Evolutionary conservation across 2,113 vertebrate species (phyloP), one percentile per base, ranked within the genome.

Genomic region (Vulpes ferrilata): DNA sequence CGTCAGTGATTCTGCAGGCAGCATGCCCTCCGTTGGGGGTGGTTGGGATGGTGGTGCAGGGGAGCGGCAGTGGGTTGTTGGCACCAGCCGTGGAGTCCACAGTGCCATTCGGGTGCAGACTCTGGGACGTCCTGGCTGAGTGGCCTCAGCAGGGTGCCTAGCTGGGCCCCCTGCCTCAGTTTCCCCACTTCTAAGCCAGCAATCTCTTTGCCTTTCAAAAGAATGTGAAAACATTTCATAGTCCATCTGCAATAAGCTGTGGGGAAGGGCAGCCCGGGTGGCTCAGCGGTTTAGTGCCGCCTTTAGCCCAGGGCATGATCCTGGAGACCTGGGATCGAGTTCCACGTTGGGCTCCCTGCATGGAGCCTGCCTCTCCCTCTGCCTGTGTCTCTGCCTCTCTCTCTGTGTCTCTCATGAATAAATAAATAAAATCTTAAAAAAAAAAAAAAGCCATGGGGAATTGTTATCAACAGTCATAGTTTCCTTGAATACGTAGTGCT

Each of bases 21-120:
- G 65, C 9, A 2, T 43, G 1, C 0, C 0, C 17, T 11, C 0
- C 4, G 4, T 17, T 16, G 15, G 43, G 19, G 6, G 10, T 1
- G 13, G 17, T 23, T 5, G 4, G 27, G 20, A 3, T 1, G 6
- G 27, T 27, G 20, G 20, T 0, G 0, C 11, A 0, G 32, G 5
- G 9, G 4, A 2, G 1, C 0, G 8, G 57, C 7, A 25, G 59
- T 20, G 55, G 43, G 43, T 43, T 43, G 43, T 43, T 43, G 43
- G 80, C 7, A 11, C 27, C 8, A 6, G 7, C 16, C 1, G 0
- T 4, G 8, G 69, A 2, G 1, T 53, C 11, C 0, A 30, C 35
- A 7, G 22, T 13, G 71, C 11, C 0, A 0, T 12, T 11, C 6
- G 7, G 27, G 38, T 10, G 53, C 27, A 8, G 35, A 30, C 51